These are phyloP conservation scores for Forbesichthys papilliferus DNA, from an alignment of 2,113 vertebrate species.

Conservation along the genomic window DNA sequence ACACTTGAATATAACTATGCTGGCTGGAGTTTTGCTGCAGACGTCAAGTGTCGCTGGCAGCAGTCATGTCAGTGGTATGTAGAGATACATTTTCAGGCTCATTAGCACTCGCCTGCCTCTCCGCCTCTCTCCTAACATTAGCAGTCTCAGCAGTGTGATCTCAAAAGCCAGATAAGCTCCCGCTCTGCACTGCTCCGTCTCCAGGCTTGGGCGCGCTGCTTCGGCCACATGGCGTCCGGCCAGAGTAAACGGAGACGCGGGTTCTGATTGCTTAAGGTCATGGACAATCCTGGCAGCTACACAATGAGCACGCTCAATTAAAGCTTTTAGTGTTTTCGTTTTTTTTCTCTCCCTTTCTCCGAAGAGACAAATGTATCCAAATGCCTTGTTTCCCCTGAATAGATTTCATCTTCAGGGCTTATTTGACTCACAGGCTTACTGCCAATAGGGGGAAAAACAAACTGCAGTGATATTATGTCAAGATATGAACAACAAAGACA, in stretches of 20 bases:
- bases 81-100: conserved; percentile 61
- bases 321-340: conserved; percentile 35
- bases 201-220: conserved; percentile 55
- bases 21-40: conserved; percentile 30
- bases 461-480: conserved; percentile 18
- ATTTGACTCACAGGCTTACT: conserved; percentile 31
- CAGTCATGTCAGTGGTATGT: conserved; percentile 28
- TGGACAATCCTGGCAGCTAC: conserved; percentile 46
- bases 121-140: conserved; percentile 29
- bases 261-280: conserved; percentile 58
- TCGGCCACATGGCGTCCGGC: conserved; percentile 56
- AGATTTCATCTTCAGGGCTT: conserved; percentile 38
- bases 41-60: conserved; percentile 36
- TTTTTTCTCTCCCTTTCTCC: conserved; percentile 14
- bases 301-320: conserved; percentile 54
- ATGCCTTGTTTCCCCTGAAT: conserved; percentile 39
- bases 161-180: conserved; percentile 42
- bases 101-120: conserved; percentile 55
- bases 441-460: conserved; percentile 19
- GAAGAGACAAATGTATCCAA: conserved; percentile 51
- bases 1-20: conserved; percentile 14
- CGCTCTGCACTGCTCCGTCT: conserved; percentile 48
- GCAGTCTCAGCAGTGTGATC: conserved; percentile 52
- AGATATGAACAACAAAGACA: conserved; percentile 24
- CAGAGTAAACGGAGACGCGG: conserved; percentile 57